Conservation (phyloP, 2,797 vertebrate genomes). For the Gambusia yucatana region DNA sequence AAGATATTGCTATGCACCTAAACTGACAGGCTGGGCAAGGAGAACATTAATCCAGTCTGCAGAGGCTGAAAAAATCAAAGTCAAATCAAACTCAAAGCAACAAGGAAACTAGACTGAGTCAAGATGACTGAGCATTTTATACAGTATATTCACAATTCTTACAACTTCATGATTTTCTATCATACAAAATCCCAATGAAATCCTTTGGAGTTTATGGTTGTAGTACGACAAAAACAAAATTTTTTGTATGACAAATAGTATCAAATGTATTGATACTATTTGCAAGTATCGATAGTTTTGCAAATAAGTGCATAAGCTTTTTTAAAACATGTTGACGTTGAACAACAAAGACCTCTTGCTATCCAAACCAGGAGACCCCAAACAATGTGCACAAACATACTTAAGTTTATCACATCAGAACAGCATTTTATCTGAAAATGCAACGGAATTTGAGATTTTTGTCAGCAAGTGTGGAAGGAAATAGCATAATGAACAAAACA, state of each 20-base stretch:
- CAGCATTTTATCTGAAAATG: background rate
- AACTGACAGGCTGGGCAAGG: background rate
- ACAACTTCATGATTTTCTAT: background rate
- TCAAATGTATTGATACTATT: no score
- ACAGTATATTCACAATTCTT: background rate
- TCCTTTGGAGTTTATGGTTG: background rate
- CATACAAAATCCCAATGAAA: background rate
- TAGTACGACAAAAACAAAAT: background rate
- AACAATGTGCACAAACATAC: conserved; percentile 8
- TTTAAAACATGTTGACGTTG: background rate
- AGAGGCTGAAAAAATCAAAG: background rate
- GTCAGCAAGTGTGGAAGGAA: background rate
- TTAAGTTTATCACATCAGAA: background rate
- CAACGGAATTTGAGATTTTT: background rate
- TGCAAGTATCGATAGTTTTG: no score
- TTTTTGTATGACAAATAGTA: no score
- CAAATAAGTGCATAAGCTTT: conserved; percentile 7
- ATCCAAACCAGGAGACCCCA: background rate
- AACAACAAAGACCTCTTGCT: background rate
- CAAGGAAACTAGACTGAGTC: no score
- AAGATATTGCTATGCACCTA: background rate
- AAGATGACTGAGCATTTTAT: no score
- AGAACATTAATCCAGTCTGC: background rate
- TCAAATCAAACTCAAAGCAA: background rate
- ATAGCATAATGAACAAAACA: background rate